Percentiles rank a stretch among this genome's conserved stretches.
Conservation (phyloP, 92 coral and sea anemone species). For the Pocillopora meandrina region DNA sequence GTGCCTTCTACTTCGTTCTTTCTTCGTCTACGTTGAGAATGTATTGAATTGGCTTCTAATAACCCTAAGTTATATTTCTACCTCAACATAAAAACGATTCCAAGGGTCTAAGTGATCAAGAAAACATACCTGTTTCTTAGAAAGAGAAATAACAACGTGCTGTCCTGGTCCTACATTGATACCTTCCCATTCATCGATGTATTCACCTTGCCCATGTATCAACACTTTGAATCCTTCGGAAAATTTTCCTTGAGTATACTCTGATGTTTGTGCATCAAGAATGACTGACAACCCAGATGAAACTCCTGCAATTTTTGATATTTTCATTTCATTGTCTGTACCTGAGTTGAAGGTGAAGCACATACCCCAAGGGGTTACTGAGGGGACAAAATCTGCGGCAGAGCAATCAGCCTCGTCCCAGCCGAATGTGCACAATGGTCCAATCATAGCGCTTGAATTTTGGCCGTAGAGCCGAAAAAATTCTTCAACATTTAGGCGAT, state of each 20-base stretch:
- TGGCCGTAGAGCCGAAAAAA: constrained; percentile 40
- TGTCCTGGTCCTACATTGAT: constrained; percentile 52
- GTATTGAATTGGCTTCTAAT: no score
- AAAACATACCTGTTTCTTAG: constrained; percentile 40
- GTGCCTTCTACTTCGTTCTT: no score
- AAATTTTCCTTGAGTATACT: constrained; percentile 33
- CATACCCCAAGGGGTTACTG: constrained; percentile 31
- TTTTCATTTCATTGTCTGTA: neutral
- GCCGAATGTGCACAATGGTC: constrained; percentile 25
- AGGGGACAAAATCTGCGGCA: constrained; percentile 23
- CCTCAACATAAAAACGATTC: no score
- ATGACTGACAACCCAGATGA: constrained; percentile 20
- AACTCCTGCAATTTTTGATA: constrained; percentile 17
- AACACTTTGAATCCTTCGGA: constrained; percentile 48
- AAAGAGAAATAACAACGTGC: constrained; percentile 43
- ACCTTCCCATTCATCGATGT: constrained; percentile 44
- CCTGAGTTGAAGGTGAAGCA: constrained; percentile 65
- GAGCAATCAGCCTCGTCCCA: constrained; percentile 1
- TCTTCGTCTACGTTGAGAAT: no score
- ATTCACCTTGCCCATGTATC: constrained; percentile 55
- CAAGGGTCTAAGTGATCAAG: no score
- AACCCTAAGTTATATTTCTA: no score
- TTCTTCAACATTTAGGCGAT: constrained; percentile 15
- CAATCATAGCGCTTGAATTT: neutral
- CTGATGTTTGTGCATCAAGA: constrained; percentile 31